phyloP scores from a whole-genome alignment of 1,140 invertebrate genomes.

The Lordiphosa clarofinis region DNA sequence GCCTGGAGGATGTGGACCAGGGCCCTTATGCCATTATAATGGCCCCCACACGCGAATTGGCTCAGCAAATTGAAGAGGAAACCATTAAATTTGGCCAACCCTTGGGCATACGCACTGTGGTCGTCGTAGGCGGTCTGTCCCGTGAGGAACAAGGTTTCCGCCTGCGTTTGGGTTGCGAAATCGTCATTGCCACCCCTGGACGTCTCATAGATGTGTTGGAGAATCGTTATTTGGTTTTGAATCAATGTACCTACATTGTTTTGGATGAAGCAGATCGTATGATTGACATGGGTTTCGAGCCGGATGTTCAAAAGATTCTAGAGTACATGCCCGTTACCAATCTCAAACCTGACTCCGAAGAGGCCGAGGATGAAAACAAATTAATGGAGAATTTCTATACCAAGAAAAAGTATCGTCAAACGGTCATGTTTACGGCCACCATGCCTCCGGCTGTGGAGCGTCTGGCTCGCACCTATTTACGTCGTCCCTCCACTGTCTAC shows the following conservation, averaged over 20 bases:
- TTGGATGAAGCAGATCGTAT: conserved; percentile 98
- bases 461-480: conserved; percentile 95
- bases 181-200: conserved; percentile 99
- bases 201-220: conserved; percentile 99
- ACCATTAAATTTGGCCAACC: conserved; percentile 98
- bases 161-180: conserved; percentile 98
- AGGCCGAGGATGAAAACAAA: conserved; percentile 96
- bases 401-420: conserved; percentile 99
- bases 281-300: conserved; percentile 99
- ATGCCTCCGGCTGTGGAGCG: conserved; percentile 99
- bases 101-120: conserved; percentile 96
- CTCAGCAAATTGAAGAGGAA: conserved; percentile 99
- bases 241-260: conserved; percentile 97
- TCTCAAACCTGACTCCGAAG: conserved; percentile 98
- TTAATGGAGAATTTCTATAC: conserved; percentile 97
- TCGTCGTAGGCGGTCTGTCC: conserved; percentile 98
- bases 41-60: conserved; percentile 98
- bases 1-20: conserved; percentile 94
- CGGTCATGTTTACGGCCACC: conserved; percentile 99
- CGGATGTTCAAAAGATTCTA: conserved; percentile 98
- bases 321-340: conserved; percentile 99
- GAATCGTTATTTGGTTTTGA: conserved; percentile 97
- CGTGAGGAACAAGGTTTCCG: conserved; percentile 99
- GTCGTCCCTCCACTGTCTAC: conserved; percentile 98
- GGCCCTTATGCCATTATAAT: conserved; percentile 99